phyloP scores from a whole-genome alignment of 2,888 invertebrate genomes.

The Lydus trimaculatus region DNA sequence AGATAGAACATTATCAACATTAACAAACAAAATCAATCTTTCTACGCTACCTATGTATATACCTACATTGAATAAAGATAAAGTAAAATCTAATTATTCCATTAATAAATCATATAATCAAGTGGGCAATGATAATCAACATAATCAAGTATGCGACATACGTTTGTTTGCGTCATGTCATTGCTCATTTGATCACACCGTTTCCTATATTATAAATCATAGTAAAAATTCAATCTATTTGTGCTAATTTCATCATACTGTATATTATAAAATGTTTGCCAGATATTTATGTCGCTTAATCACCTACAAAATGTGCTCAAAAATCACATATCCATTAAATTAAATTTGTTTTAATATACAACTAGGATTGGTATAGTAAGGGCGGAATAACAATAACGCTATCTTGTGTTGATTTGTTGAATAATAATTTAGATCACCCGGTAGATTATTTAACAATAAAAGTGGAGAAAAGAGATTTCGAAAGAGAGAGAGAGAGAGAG shows the following conservation, averaged over 20 bases:
- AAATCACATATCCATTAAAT: slow-evolving; percentile 32
- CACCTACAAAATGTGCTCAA: slow-evolving; percentile 34
- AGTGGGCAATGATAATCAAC: too few species aligned
- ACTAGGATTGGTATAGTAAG: slow-evolving; percentile 25
- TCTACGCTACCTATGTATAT: too few species aligned
- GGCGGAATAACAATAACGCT: too few species aligned
- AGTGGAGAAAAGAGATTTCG: not conserved
- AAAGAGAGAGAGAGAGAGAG: not conserved
- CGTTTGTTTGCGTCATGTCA: too few species aligned
- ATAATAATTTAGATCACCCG: not conserved
- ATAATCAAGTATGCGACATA: too few species aligned
- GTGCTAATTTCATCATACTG: slow-evolving; percentile 22
- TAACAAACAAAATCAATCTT: not conserved
- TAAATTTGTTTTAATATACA: slow-evolving; percentile 25
- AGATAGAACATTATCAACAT: slow-evolving; percentile 11
- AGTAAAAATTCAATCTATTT: slow-evolving; percentile 13
- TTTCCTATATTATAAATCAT: not conserved
- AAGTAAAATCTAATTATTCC: too few species aligned
- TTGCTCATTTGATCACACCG: too few species aligned
- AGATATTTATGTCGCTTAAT: slow-evolving; percentile 32
- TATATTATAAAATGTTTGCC: slow-evolving; percentile 24
- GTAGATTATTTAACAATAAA: not conserved
- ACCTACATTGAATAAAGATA: not conserved
- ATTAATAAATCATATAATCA: too few species aligned
- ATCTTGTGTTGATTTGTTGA: not conserved